Conservation (phyloP, 1,140 invertebrate species). For the Leguminivora glycinivorella region DNA sequence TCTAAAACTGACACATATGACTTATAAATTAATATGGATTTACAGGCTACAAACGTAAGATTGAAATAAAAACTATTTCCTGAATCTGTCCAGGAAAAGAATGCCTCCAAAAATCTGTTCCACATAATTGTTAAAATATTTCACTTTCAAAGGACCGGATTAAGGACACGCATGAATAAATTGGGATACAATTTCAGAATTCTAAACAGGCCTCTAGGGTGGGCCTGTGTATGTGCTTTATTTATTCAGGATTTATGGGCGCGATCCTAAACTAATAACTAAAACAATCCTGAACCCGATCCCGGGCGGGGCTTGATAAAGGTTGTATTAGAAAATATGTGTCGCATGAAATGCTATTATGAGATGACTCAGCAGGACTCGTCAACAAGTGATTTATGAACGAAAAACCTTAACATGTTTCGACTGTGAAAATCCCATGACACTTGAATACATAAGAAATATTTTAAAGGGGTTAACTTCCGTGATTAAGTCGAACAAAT, state of each 20-base stretch:
- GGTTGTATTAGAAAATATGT: slow-evolving; percentile 11
- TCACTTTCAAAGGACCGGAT: too few relatives aligned
- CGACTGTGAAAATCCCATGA: too few relatives aligned
- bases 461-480: too few relatives aligned
- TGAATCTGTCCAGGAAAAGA: background rate
- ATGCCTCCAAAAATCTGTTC: too few relatives aligned
- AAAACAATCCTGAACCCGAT: slow-evolving; percentile 6
- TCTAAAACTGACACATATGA: too few relatives aligned
- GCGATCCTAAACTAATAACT: slow-evolving; percentile 28
- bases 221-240: slow-evolving; percentile 7
- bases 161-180: background rate
- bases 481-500: too few relatives aligned
- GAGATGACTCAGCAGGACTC: background rate
- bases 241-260: slow-evolving; percentile 7
- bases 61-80: background rate
- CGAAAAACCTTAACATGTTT: too few relatives aligned
- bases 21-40: background rate
- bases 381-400: background rate
- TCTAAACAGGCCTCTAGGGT: background rate
- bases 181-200: background rate
- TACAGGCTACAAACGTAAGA: background rate
- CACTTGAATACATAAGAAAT: too few relatives aligned
- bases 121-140: too few relatives aligned
- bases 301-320: background rate
- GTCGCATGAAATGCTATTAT: background rate